These are phyloP conservation scores for Orthosia incerta DNA, from an alignment of 2,888 invertebrate genomes.

Conservation along the genomic window DNA sequence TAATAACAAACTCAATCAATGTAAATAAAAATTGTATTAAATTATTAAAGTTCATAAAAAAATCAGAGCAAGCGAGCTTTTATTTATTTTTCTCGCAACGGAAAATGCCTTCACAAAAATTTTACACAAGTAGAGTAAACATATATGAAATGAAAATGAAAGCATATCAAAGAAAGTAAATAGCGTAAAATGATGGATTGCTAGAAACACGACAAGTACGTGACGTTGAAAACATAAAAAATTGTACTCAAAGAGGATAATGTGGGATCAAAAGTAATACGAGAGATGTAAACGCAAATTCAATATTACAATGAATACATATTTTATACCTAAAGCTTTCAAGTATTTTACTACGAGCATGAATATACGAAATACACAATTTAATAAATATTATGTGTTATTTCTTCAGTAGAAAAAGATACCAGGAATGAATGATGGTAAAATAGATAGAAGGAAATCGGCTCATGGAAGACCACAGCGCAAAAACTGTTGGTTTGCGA, in stretches of 20 bases:
- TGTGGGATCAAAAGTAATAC: constrained; percentile 54
- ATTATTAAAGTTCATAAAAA: neutral
- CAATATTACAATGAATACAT: constrained; percentile 27
- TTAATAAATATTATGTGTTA: neutral
- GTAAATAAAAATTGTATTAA: too few species aligned
- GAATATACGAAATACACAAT: constrained; percentile 2
- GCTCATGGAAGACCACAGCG: neutral
- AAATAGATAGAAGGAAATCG: constrained; percentile 21
- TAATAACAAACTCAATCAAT: too few species aligned
- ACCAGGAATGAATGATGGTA: neutral
- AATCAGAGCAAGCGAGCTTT: neutral
- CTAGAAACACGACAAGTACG: constrained; percentile 46
- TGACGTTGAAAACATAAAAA: constrained; percentile 62
- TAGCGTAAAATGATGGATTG: constrained; percentile 47
- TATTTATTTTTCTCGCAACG: neutral
- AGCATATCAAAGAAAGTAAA: constrained; percentile 50
- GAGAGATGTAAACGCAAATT: constrained; percentile 39
- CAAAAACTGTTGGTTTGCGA: neutral
- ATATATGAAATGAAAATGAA: constrained; percentile 39
- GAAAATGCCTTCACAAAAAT: constrained; percentile 2
- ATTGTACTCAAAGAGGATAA: constrained; percentile 45
- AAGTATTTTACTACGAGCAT: neutral
- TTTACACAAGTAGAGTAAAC: constrained; percentile 19
- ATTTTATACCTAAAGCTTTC: constrained; percentile 19
- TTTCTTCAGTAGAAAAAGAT: constrained; percentile 10